A percentile compares a stretch with the other conserved stretches of the same genome.
Conservation (phyloP, 2,888 invertebrate genomes). For the Eupithecia dodoneata region DNA sequence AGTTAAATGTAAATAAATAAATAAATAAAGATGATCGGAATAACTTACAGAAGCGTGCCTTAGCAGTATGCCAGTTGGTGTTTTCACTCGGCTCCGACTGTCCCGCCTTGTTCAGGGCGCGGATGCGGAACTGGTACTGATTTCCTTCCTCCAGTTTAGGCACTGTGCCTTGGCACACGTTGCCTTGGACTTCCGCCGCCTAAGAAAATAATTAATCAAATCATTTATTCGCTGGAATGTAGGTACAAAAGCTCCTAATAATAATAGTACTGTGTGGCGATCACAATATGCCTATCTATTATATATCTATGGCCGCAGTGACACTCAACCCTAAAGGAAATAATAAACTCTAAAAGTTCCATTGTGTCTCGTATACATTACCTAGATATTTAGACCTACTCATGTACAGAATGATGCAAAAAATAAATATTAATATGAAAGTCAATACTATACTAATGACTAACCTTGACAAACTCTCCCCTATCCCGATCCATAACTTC, state of each 20-base stretch:
- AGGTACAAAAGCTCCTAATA: no score
- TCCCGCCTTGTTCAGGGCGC: constrained; percentile 98
- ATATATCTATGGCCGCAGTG: no score
- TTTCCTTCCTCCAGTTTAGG: constrained; percentile 96
- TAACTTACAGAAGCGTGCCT: constrained; percentile 92
- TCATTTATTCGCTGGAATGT: no score
- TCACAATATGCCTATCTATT: no score
- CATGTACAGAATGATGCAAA: no score
- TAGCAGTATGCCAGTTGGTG: constrained; percentile 95
- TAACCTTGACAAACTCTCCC: constrained; percentile 90
- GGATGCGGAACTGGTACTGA: constrained; percentile 96
- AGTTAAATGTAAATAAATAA: not conserved
- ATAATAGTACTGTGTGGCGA: no score
- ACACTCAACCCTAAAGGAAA: no score
- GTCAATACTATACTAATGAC: not conserved
- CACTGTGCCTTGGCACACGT: constrained; percentile 93
- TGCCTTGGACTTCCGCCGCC: constrained; percentile 93
- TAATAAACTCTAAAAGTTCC: no score
- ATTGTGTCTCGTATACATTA: no score
- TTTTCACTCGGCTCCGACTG: constrained; percentile 96
- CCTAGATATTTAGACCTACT: no score
- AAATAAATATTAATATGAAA: not conserved
- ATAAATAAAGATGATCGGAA: not conserved
- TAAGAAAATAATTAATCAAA: constrained; percentile 40
- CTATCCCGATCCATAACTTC: constrained; percentile 96